Conservation (phyloP, 1,140 invertebrate species). For the Cyclina sinensis region DNA sequence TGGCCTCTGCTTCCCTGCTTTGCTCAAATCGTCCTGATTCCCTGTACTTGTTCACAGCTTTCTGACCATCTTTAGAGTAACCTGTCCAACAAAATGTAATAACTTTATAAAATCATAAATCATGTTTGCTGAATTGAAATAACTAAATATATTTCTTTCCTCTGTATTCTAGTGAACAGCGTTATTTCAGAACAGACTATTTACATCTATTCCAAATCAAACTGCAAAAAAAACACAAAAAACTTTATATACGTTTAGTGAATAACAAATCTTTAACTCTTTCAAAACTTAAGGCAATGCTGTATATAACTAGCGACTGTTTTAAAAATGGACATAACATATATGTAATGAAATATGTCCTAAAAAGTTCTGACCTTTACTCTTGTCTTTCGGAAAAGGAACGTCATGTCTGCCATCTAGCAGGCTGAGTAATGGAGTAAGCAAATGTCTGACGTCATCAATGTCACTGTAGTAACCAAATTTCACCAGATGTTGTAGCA, state of each 20-base stretch:
- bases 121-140: not conserved
- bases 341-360: no score
- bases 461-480: constrained; percentile 86
- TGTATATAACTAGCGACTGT: no score
- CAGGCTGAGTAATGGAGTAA: constrained; percentile 83
- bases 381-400: constrained; percentile 84
- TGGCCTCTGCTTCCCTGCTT: constrained; percentile 80
- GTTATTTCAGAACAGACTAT: no score
- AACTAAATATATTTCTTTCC: no score
- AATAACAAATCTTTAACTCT: no score
- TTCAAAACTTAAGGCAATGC: no score
- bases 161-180: no score
- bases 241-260: no score
- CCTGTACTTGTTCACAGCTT: constrained; percentile 81
- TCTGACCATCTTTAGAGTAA: constrained; percentile 82
- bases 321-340: no score
- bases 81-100: constrained; percentile 70
- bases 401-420: constrained; percentile 85
- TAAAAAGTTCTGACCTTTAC: constrained; percentile 79
- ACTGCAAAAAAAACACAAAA: no score
- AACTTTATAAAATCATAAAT: not conserved
- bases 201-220: no score
- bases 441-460: constrained; percentile 84
- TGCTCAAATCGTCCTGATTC: constrained; percentile 81
- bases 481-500: constrained; percentile 85